Base-by-base conservation (phyloP, 2,113 vertebrate genomes). In the Ochotona princeps region DNA sequence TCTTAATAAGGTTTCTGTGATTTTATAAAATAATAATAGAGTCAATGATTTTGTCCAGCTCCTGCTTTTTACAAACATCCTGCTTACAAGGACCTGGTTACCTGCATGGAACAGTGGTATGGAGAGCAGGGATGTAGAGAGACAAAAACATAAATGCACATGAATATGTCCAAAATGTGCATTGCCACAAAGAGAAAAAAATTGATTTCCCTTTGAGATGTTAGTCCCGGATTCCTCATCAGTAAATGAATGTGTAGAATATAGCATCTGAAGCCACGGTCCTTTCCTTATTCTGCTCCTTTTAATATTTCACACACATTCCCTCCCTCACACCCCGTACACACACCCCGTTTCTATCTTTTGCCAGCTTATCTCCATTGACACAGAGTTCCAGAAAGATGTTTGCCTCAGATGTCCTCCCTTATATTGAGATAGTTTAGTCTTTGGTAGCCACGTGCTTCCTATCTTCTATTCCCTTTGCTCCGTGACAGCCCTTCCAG, bases 11-110 rank as follows among this genome's bases (percentile, higher is more conserved):
- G 9, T 47, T 54, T 87, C 74, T 21, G 87, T 13, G 15, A 1
- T 90, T 83, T 93, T 89, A 38, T 81, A 72, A 88, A 90, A 83
- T 7, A 82, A 65, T 79, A 20, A 69, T 82, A 23, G 49, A 65
- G 73, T 88, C 3, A 8, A 30, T 92, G 28, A 10, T 57, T 72
- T 92, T 20, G 63, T 28, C 2, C 32, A 92, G 28, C 30, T 93
- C 38, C 35, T 72, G 21, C 32, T 87, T 92, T 89, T 32, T 38
- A 28, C 4, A 75, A 44, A 92, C 92, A 63, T 67, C 2, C 67
- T 26, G 76, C 61, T 94, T 81, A 74, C 14, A 83, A 76, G 25
- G n/a, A 21, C 18, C 26, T 54, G n/a, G 21, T 89, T 87, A 49
- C 63, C 57, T 93, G 28, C 60, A 75, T 30, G 25, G 30, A 73